These are phyloP conservation scores for Ericerus pela DNA, from an alignment of 1,140 invertebrate genomes.

Conservation along the genomic window DNA sequence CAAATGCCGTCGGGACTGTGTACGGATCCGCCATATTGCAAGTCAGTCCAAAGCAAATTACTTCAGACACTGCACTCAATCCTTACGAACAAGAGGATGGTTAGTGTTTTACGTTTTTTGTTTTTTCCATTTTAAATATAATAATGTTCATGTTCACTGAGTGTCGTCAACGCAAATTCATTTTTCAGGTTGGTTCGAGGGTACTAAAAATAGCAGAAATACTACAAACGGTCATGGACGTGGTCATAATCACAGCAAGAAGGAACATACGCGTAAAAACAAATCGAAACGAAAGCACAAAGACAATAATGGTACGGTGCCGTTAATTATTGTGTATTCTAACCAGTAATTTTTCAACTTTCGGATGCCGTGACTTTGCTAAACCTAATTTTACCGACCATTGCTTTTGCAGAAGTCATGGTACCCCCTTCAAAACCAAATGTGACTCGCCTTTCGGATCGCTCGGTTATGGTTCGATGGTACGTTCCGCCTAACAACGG, in stretches of 20 bases:
- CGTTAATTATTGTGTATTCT: neutral
- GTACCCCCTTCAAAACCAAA: constrained; percentile 72
- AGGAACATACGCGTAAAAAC: constrained; percentile 22
- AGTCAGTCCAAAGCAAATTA: constrained; percentile 58
- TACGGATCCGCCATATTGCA: constrained; percentile 43
- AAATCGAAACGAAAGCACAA: constrained; percentile 33
- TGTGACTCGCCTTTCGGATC: constrained; percentile 66
- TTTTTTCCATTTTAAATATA: neutral
- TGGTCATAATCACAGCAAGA: constrained; percentile 29
- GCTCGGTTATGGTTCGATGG: constrained; percentile 89
- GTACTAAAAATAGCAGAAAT: neutral
- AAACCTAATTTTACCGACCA: neutral
- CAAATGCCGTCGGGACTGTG: constrained; percentile 59
- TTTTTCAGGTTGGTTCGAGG: neutral
- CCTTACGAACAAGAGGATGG: constrained; percentile 16
- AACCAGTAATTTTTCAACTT: neutral
- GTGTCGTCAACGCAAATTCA: neutral
- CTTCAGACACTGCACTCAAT: constrained; percentile 28
- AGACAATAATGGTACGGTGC: constrained; percentile 20
- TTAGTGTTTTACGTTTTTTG: neutral
- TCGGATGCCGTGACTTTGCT: neutral
- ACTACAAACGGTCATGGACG: constrained; percentile 25
- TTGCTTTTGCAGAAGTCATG: constrained; percentile 38
- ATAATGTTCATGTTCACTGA: neutral
- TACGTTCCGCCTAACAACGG: constrained; percentile 58